A percentile compares a stretch with the other conserved stretches of the same genome.
phyloP scores from a whole-genome alignment of 1,140 invertebrate genomes.

The Heterodera carotae region DNA sequence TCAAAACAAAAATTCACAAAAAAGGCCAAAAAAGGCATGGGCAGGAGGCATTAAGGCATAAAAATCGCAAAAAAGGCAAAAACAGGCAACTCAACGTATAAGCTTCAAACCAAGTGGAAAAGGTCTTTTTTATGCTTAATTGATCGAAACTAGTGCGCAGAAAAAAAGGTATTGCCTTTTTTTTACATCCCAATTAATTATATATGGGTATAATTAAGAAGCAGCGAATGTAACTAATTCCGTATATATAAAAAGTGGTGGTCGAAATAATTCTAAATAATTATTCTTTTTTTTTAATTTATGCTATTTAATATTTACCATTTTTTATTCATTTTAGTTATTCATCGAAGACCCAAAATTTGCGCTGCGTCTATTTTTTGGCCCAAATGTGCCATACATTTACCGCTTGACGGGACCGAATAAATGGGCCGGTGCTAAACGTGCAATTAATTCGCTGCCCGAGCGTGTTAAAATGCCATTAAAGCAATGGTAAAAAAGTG shows the following conservation, averaged over 20 bases:
- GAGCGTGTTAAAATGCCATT: constrained; percentile 22
- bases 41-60: too few relatives aligned
- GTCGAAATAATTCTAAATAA: too few relatives aligned
- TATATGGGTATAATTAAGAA: too few relatives aligned
- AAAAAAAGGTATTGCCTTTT: too few relatives aligned
- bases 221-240: too few relatives aligned
- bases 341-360: constrained; percentile 37
- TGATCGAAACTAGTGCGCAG: too few relatives aligned
- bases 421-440: constrained; percentile 39
- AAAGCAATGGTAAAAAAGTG: not conserved
- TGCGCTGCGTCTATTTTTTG: constrained; percentile 45
- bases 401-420: constrained; percentile 46
- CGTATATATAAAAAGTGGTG: not conserved
- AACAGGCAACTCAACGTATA: too few relatives aligned
- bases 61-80: too few relatives aligned
- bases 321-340: constrained; percentile 1
- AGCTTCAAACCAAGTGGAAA: not conserved
- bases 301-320: not conserved
- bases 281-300: not conserved
- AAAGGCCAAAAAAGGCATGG: too few relatives aligned
- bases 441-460: constrained; percentile 25
- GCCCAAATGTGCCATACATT: constrained; percentile 51
- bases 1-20: too few relatives aligned
- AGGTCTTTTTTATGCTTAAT: too few relatives aligned
- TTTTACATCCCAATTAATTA: too few relatives aligned